Evolutionary conservation across 1,140 invertebrate species (phyloP).

Genomic region (Helicoverpa zea): DNA sequence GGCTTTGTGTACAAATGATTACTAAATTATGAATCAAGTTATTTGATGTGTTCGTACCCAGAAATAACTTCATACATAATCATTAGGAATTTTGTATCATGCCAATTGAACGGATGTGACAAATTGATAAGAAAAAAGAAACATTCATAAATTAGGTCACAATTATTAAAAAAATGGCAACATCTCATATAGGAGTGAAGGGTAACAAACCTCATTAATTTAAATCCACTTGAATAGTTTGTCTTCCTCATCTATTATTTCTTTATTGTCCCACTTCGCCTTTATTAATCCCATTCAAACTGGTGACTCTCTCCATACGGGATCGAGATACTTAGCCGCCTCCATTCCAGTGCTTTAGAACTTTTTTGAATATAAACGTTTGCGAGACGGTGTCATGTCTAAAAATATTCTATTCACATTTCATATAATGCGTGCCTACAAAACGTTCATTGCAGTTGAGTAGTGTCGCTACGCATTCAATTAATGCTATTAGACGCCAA

Average conservation of each 20-base stretch:
- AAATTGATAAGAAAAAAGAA: too few relatives aligned
- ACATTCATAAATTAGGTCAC: neutral
- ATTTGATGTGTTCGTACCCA: too few relatives aligned
- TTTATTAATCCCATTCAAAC: slow-evolving; percentile 53
- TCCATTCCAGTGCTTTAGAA: slow-evolving; percentile 18
- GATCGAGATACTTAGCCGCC: slow-evolving; percentile 19
- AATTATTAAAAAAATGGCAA: neutral
- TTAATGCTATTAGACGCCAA: slow-evolving; percentile 63
- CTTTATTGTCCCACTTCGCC: slow-evolving; percentile 57
- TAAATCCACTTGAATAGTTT: slow-evolving; percentile 1
- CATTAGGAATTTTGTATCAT: too few relatives aligned
- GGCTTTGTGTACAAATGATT: too few relatives aligned
- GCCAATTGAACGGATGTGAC: too few relatives aligned
- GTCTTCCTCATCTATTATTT: slow-evolving; percentile 17
- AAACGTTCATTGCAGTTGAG: slow-evolving; percentile 49
- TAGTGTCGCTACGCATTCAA: slow-evolving; percentile 56
- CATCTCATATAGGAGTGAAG: neutral
- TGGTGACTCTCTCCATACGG: slow-evolving; percentile 30
- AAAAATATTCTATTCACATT: slow-evolving; percentile 63
- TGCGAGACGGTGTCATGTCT: slow-evolving; percentile 50
- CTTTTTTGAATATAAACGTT: slow-evolving; percentile 40
- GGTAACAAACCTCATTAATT: slow-evolving; percentile 13
- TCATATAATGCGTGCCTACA: slow-evolving; percentile 44
- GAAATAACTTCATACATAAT: too few relatives aligned
- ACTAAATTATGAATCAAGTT: too few relatives aligned